phyloP scores from a whole-genome alignment of 2,113 vertebrate species.

The Eolophus roseicapilla region DNA sequence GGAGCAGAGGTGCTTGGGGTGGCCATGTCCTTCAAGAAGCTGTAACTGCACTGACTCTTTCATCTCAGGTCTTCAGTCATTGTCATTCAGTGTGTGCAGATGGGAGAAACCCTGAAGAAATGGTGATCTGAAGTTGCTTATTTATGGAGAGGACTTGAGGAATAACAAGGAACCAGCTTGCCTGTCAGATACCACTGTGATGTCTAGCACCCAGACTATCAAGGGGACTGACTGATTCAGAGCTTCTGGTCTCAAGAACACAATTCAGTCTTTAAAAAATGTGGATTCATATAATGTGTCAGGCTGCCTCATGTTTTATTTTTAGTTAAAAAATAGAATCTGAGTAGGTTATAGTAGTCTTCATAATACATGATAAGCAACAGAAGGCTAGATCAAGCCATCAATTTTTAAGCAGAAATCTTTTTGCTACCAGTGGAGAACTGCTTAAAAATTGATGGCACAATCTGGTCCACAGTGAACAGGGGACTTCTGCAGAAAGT shows the following conservation, averaged over 20 bases:
- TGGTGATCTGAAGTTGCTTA: neutral
- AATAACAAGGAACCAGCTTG: neutral
- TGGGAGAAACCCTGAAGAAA: neutral
- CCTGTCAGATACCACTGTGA: neutral
- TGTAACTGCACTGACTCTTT: neutral
- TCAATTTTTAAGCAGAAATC: slow-evolving; percentile 51
- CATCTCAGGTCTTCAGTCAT: neutral
- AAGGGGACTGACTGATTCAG: neutral
- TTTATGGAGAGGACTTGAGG: neutral
- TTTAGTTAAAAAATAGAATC: neutral
- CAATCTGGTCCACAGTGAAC: slow-evolving; percentile 24
- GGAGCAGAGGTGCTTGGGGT: neutral
- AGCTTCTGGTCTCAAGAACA: neutral
- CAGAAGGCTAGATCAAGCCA: slow-evolving; percentile 18
- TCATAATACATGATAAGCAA: slow-evolving; percentile 17
- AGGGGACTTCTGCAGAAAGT: neutral
- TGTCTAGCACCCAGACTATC: neutral
- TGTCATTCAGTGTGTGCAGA: neutral
- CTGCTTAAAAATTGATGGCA: slow-evolving; percentile 57
- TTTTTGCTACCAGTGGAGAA: neutral
- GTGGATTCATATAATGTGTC: neutral
- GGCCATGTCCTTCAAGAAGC: neutral
- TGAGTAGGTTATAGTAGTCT: neutral
- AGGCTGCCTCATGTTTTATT: neutral
- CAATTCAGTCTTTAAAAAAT: neutral